Evolutionary conservation across 2,797 vertebrate species (phyloP).

Genomic region (Hybognathus amarus): DNA sequence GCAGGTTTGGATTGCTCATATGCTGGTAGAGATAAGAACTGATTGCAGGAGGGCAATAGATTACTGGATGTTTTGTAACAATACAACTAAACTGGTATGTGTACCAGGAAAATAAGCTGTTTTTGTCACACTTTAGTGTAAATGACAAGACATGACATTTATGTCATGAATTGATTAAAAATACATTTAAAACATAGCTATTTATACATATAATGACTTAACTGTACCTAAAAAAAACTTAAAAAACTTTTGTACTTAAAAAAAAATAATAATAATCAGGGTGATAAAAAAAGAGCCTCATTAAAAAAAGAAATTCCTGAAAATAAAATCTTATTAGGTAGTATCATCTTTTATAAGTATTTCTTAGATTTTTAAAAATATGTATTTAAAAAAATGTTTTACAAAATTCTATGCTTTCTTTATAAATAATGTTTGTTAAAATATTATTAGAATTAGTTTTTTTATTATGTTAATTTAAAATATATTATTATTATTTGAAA

Average conservation of each 20-base stretch:
- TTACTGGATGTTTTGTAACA: conserved; percentile 19
- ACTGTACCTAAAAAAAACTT: too few species aligned
- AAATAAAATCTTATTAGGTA: background rate
- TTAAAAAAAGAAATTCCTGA: background rate
- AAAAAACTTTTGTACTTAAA: too few species aligned
- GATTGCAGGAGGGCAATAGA: background rate
- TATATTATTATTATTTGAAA: too few species aligned
- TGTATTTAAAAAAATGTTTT: too few species aligned
- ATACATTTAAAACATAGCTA: background rate
- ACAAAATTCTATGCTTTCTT: too few species aligned
- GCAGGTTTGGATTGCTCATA: conserved; percentile 23
- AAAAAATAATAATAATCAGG: too few species aligned
- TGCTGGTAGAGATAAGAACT: conserved; percentile 36
- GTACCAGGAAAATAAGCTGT: background rate
- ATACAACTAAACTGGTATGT: background rate
- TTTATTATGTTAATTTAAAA: too few species aligned
- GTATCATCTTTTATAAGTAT: background rate
- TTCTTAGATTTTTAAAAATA: background rate
- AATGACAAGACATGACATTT: background rate
- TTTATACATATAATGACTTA: background rate
- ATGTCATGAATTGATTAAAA: background rate
- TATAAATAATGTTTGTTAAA: too few species aligned
- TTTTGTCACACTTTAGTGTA: background rate
- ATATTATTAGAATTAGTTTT: background rate
- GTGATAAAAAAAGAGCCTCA: background rate